Base-by-base conservation (phyloP, 2,113 vertebrate genomes). In the Percopsis transmontana region DNA sequence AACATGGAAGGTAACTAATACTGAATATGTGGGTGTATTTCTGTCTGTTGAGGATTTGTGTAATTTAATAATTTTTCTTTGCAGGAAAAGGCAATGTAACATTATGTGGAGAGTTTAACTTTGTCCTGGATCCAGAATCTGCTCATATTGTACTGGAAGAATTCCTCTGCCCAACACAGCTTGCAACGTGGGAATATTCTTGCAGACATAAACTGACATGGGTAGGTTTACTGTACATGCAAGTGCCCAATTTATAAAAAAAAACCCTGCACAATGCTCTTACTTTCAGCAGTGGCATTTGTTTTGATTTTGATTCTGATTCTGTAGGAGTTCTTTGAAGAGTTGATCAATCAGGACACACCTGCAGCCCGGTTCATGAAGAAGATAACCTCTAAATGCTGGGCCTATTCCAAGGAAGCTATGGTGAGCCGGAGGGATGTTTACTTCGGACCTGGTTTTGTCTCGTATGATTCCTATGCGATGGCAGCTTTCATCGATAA, bases 101-200 rank as follows among this genome's bases (percentile, higher is more conserved):
- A 0, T 69, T 87, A 0, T 91, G 92, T 62, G 87, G 87, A 9
- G 92, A 94, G 76, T 94, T 93, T 66, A 94, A 94, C 84, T 93
- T 93, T 73, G 64, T 44, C 0, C 74, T 82, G 79, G 93, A 93
- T 54, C 87, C 92, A 3, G 93, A 93, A 60, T 91, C 93, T 0
- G 91, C 93, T 9, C 86, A 89, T 2, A 5, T 92, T 11, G 93
- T 94, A 13, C 84, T 93, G 2, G 90, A 94, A 44, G 90, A 92
- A 13, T 93, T 85, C 21, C 53, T 85, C 44, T 93, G 92, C 66
- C 78, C 87, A 0, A 92, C 89, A 0, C 79, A 86, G 59, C 44
- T 93, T 3, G 85, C 90, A 7, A 82, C 90, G 0, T 92, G 87
- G 92, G 93, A 94, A 21, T 93, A 87, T 52, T 66, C 74, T 0